These are phyloP conservation scores for Lathamus discolor DNA, from an alignment of 2,113 vertebrate species.

Conservation along the genomic window DNA sequence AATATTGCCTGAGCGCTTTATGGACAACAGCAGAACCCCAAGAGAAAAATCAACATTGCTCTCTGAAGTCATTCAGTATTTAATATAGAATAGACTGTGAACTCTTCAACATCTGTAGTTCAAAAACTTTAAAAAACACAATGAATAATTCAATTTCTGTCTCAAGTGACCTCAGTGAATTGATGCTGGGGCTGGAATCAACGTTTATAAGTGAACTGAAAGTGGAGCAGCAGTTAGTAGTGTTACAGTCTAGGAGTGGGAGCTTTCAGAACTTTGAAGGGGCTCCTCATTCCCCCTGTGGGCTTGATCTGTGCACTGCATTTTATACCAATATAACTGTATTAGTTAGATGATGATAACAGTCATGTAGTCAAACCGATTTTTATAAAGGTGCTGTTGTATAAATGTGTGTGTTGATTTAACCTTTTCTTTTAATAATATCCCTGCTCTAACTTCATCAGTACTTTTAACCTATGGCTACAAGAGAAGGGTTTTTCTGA, in stretches of 20 bases:
- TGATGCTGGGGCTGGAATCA: background rate
- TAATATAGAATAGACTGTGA: background rate
- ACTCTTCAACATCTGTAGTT: background rate
- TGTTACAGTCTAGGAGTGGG: background rate
- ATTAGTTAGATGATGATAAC: background rate
- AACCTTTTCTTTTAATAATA: background rate
- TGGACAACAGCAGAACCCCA: background rate
- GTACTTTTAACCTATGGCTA: background rate
- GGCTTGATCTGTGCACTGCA: background rate
- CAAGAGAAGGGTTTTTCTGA: background rate
- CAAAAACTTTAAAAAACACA: constrained; percentile 26
- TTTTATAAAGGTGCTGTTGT: background rate
- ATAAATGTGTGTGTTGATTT: background rate
- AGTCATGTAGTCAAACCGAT: background rate
- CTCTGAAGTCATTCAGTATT: constrained; percentile 9
- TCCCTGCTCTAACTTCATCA: background rate
- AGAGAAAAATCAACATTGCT: constrained; percentile 12
- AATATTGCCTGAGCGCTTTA: constrained; percentile 2
- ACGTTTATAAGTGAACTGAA: background rate
- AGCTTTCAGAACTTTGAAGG: background rate
- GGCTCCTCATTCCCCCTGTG: background rate
- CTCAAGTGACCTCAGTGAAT: background rate
- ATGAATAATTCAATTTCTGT: constrained; percentile 49
- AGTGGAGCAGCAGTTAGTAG: background rate
- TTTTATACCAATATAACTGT: background rate